Evolutionary conservation across 2,113 vertebrate species (phyloP).

Genomic region (Tenrec ecaudatus): DNA sequence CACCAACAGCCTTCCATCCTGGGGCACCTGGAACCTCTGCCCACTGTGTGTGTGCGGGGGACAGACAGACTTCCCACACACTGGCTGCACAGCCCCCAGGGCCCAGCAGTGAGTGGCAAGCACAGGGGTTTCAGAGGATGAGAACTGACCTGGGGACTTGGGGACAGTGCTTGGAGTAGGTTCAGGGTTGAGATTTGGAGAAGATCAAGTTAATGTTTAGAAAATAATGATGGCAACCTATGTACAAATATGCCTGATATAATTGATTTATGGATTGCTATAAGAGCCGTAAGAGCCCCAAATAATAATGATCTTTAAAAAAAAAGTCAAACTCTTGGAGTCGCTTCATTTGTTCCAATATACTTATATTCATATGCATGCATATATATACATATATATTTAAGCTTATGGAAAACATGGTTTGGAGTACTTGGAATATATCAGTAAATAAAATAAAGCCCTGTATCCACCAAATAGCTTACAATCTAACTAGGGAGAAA

Average conservation of each 20-base stretch:
- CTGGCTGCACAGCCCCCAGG: not conserved
- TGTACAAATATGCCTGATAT: too few relatives aligned
- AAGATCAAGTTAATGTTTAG: too few relatives aligned
- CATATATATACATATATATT: not conserved
- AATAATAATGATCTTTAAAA: too few relatives aligned
- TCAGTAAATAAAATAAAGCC: not conserved
- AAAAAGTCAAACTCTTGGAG: not conserved
- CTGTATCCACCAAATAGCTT: not conserved
- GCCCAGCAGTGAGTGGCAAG: not conserved
- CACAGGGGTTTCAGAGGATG: not conserved
- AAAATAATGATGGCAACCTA: too few relatives aligned
- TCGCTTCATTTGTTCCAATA: not conserved
- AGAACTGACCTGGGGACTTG: not conserved
- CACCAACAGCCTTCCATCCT: not conserved
- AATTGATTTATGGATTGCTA: too few relatives aligned
- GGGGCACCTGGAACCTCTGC: not conserved
- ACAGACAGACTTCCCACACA: rapidly evolving
- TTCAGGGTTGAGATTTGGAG: not conserved
- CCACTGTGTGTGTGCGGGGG: not conserved
- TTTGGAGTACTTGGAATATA: not conserved
- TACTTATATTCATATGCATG: not conserved
- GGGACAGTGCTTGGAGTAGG: not conserved
- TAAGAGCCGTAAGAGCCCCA: too few relatives aligned
- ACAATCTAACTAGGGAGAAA: not conserved
- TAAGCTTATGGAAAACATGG: not conserved